Evolutionary conservation across 1,140 invertebrate genomes (phyloP).

Genomic region (Caenorhabditis tropicalis): DNA sequence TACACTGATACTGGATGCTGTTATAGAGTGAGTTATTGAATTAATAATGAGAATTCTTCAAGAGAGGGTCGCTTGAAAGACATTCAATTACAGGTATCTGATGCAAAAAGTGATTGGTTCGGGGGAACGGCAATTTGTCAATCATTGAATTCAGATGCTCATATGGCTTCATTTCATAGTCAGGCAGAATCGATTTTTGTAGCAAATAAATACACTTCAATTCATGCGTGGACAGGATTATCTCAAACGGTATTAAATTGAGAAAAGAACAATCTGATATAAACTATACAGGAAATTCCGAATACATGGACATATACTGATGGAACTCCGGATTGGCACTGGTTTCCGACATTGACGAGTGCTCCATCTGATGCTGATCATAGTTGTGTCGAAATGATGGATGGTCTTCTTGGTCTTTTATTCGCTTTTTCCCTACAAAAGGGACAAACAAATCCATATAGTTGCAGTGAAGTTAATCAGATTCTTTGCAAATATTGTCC

Average conservation of each 20-base stretch:
- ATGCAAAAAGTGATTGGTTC: slow-evolving; percentile 2
- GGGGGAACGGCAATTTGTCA: background rate
- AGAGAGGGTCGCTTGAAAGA: too few species aligned
- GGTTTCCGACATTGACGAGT: background rate
- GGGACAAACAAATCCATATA: slow-evolving; percentile 1
- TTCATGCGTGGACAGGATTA: slow-evolving; percentile 9
- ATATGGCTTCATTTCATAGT: background rate
- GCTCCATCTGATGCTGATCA: background rate
- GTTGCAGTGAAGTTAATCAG: background rate
- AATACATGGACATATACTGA: slow-evolving; percentile 17
- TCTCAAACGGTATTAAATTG: background rate
- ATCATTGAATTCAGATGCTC: background rate
- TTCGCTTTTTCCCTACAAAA: background rate
- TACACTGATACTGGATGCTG: background rate
- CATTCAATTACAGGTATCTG: background rate
- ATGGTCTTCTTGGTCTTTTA: background rate
- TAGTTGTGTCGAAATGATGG: slow-evolving; percentile 18
- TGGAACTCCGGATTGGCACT: slow-evolving; percentile 18
- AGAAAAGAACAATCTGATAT: too few species aligned
- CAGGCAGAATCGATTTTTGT: background rate
- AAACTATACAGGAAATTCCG: background rate
- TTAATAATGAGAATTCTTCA: too few species aligned
- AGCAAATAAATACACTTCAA: background rate
- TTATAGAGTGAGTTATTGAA: background rate
- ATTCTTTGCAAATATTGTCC: slow-evolving; percentile 10